Evolutionary conservation across 2,888 invertebrate species (phyloP), one percentile per base, ranked within the genome.

Genomic region (Acronicta leporina): DNA sequence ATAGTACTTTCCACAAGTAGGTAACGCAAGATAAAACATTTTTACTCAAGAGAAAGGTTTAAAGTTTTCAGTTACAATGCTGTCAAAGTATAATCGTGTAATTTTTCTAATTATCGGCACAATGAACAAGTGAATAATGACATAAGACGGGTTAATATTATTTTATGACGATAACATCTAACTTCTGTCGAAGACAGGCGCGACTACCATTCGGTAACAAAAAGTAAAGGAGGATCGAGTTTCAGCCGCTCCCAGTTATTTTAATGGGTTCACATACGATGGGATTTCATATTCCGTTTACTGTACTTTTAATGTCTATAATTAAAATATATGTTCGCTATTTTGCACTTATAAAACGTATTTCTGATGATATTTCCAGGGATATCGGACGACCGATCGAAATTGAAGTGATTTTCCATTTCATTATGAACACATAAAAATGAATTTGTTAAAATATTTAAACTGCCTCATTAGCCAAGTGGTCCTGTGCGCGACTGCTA

Each of bases 121-220:
- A 52, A 45, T 45, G 51, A 57, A 49, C 42, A 50, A 43, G 33
- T 43, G 48, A 61, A 57, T 73, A 61, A 70, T 65, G 56, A 68
- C 48, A 53, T 45, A 46, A 60, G 54, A 33, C 49, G 52, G 60
- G 53, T 62, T 63, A 69, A 71, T 69, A 76, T 75, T 75, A 77
- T 79, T 79, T 77, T 66, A 68, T 55, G 51, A 58, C 52, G 87
- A 87, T 84, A 82, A 67, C 71, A 86, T 86, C 84, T 81, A 75
- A 82, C 74, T 75, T 74, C 61, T 64, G 60, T 60, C 62, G 70
- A 75, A 69, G 71, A 77, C 77, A 77, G 70, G 63, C 56, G 64
- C 66, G 63, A 72, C 68, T 65, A 73, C 73, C 75, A 57, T 80
- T 79, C 54, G 59, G 65, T 65, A 69, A 76, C 66, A 80, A 83